Conservation (phyloP, 2,888 invertebrate genomes). For the Capitulum mitella region DNA sequence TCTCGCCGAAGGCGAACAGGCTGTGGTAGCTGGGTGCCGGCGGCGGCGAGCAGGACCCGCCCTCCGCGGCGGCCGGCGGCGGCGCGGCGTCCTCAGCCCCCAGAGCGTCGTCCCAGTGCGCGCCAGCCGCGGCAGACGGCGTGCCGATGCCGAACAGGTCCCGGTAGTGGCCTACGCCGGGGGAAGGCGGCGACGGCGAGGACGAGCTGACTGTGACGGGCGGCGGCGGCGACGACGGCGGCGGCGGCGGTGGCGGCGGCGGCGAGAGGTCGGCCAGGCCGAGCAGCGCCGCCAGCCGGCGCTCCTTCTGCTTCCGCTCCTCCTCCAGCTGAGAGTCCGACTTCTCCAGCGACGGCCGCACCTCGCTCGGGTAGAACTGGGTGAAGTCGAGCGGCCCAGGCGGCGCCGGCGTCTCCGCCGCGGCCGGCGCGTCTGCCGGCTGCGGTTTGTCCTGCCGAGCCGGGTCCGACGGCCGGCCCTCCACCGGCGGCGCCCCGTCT, state of each 20-base stretch:
- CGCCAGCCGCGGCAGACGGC: no score
- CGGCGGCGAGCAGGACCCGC: no score
- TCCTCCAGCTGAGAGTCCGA: background rate
- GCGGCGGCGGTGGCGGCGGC: background rate
- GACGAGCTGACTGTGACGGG: no score
- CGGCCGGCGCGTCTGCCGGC: background rate
- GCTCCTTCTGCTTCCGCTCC: background rate
- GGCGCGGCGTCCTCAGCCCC: no score
- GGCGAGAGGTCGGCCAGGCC: background rate
- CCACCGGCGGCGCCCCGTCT: no score
- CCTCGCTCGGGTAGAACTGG: conserved; percentile 12
- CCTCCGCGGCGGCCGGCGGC: no score
- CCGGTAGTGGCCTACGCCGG: background rate
- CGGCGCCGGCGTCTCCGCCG: background rate
- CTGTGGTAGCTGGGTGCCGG: background rate
- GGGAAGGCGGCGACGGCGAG: background rate
- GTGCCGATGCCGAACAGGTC: background rate
- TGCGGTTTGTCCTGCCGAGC: no score
- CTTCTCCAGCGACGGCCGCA: background rate
- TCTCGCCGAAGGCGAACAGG: background rate
- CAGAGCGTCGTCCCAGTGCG: no score
- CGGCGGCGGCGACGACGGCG: background rate
- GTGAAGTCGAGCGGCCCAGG: background rate
- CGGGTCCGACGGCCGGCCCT: background rate
- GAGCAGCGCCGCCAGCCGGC: background rate